These are phyloP conservation scores for Diorhabda elongata DNA, from an alignment of 1,140 invertebrate genomes.

Conservation along the genomic window DNA sequence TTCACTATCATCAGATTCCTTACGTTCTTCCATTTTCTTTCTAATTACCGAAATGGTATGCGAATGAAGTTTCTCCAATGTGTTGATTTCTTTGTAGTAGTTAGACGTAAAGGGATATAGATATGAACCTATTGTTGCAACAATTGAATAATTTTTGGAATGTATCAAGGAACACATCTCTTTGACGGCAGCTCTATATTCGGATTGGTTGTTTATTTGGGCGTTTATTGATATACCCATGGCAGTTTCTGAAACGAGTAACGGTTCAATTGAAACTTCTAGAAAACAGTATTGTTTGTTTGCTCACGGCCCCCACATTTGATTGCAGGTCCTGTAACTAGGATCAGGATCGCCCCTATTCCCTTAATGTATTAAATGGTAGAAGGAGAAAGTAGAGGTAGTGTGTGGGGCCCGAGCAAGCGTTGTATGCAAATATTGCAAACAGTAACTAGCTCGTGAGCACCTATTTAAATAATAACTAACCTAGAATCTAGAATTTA, in stretches of 20 bases:
- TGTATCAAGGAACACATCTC: constrained; percentile 48
- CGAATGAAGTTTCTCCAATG: constrained; percentile 61
- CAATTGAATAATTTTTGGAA: constrained; percentile 42
- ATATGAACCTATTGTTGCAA: constrained; percentile 32
- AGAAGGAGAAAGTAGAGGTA: no score
- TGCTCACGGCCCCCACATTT: no score
- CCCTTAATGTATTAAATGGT: no score
- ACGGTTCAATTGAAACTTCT: no score
- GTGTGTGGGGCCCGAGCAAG: no score
- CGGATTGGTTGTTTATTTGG: constrained; percentile 64
- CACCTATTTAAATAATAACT: no score
- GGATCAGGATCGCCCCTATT: no score
- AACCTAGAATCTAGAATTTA: no score
- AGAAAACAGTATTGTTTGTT: no score
- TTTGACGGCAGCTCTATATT: constrained; percentile 70
- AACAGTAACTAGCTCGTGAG: no score
- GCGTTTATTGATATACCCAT: constrained; percentile 67
- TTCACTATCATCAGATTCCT: background rate
- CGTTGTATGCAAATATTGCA: no score
- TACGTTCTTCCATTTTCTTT: constrained; percentile 44
- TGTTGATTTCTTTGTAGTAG: constrained; percentile 46
- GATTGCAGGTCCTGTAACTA: no score
- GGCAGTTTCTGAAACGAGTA: constrained; percentile 54
- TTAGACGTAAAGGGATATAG: constrained; percentile 34
- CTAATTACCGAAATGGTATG: constrained; percentile 62